Evolutionary conservation across 2,797 vertebrate genomes (phyloP), one percentile per base, ranked within the genome.

Genomic region (Cynodonichthys magdalenae): DNA sequence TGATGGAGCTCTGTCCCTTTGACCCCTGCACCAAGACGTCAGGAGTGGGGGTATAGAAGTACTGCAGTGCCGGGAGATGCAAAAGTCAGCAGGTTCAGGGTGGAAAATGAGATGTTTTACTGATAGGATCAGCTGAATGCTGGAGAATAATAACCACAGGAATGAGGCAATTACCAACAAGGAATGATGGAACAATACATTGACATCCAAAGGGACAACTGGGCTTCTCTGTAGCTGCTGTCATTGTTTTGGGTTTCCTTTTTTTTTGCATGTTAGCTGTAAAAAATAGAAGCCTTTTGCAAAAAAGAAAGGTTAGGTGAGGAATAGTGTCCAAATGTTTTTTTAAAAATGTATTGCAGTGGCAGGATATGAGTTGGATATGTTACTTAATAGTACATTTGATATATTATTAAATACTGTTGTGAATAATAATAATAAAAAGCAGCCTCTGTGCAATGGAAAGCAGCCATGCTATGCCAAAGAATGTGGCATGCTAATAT

Each of bases 61-160:
- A 11, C 14, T 29, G 20, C 11, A 47, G 50, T 1, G 58, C 53
- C 27, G 46, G 59, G 58, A 70, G 54, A 53, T 17, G 1, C 53
- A 5, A 48, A 53, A 60, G 54, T 71, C 52, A 34, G 36, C 27
- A 52, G 70, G 55, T 41, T 77, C 51, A 75, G 84, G 82, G 71
- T 88, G 84, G 75, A 85, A 53, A 85, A 85, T 76, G 66, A 89
- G 79, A 87, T 87, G 80, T 72, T 81, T 86, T 83, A 75, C 82
- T 82, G 88, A 86, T 79, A 83, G 75, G 71, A 87, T 82, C 82
- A 73, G 69, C 69, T 31, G 53, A 68, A 71, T 66, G 73, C 83
- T 39, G 75, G 53, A 71, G 79, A 81, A 80, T 71, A 81, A 86
- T 77, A 78, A 86, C 80, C 74, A 65, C 74, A 65, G 81, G 69